phyloP scores from a whole-genome alignment of 2,113 vertebrate genomes.

The Heliornis fulica region DNA sequence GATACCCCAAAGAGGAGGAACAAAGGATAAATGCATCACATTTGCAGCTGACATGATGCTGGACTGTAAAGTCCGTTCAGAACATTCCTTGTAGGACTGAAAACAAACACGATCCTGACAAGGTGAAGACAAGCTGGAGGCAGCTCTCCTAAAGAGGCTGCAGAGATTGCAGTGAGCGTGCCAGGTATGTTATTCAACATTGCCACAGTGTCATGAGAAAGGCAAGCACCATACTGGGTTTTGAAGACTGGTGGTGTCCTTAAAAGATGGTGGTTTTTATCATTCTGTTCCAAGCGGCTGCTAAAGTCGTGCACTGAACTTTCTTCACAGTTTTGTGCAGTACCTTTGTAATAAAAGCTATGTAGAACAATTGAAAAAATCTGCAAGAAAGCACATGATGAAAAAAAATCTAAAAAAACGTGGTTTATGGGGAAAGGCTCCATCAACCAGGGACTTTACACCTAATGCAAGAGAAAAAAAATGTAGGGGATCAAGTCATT shows the following conservation, averaged over 20 bases:
- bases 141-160: background rate
- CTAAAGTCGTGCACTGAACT: background rate
- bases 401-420: background rate
- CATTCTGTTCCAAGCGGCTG: background rate
- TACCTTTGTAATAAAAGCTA: background rate
- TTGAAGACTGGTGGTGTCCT: background rate
- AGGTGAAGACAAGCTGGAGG: background rate
- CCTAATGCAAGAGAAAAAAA: background rate
- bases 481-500: fast-evolving
- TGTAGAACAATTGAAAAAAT: background rate
- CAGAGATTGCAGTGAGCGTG: background rate
- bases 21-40: background rate
- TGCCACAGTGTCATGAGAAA: background rate
- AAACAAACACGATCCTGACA: background rate
- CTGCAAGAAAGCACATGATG: background rate
- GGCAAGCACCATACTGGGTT: background rate
- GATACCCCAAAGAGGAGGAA: background rate
- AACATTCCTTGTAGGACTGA: background rate
- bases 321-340: background rate
- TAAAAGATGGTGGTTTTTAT: background rate
- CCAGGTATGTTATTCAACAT: background rate
- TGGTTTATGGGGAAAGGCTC: background rate
- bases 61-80: background rate
- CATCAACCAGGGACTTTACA: background rate
- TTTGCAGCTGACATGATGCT: background rate